Base-by-base conservation (phyloP, 2,797 vertebrate genomes). In the Bovichtus diacanthus region DNA sequence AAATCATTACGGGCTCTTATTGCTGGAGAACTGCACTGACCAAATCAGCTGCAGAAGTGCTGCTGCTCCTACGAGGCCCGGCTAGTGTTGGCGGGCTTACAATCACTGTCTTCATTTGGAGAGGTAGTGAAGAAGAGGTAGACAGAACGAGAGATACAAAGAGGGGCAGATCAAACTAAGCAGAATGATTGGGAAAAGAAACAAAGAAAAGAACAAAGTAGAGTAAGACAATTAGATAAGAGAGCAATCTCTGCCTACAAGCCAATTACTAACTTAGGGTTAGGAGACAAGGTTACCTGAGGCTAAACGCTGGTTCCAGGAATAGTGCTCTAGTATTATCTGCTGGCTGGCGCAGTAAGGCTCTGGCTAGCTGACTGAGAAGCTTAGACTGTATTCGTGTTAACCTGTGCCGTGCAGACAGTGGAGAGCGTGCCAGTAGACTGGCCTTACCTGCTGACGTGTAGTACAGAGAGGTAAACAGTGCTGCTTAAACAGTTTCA, bases 311-410 rank as follows among this genome's bases (percentile, higher is more conserved):
- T 76, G 61, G 50, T 76, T 87, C 87, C 82, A 84, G 84, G 75
- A 90, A 92, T 85, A 89, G 86, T 55, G 36, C 49, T 61, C 58
- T 34, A 39, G 78, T 81, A 77, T 87, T 84, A 89, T 87, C 72
- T 76, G 73, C 71, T 82, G 70, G 66, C 78, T 47, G 64, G 47
- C 11, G 19, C 47, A 59, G 47, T 50, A 66, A 53, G 43, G 59
- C 72, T 74, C 64, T 70, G 61, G 65, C 68, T 71, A 63, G 65
- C 55, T 38, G 71, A 74, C 58, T 74, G 81, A 87, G 73, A 63
- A 73, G 88, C 79, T 90, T 83, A 77, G 76, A 60, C 67, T 62
- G 49, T 62, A 51, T 75, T 69, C 76, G 64, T 1, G 19, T 81
- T 73, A 74, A 88, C 87, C 71, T 86, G 81, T 66, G 60, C 25